Conservation (phyloP, 2,888 invertebrate species). For the Hyppa rectilinea region DNA sequence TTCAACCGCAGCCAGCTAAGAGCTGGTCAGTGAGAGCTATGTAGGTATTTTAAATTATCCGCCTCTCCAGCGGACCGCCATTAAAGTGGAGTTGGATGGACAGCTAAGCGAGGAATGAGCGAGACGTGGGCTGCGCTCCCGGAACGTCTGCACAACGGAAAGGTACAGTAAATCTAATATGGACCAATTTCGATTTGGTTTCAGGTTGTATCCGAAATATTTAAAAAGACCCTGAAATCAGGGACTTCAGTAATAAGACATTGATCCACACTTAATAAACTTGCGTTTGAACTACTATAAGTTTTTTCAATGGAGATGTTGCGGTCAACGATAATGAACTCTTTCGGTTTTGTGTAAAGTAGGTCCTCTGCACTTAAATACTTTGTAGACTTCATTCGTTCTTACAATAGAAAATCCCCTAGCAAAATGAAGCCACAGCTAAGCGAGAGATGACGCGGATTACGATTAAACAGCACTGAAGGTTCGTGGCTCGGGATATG, state of each 20-base stretch:
- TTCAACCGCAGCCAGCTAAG: constrained; percentile 64
- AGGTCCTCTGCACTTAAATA: neutral
- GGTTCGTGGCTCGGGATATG: constrained; percentile 32
- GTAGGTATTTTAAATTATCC: constrained; percentile 72
- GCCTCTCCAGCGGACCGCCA: constrained; percentile 59
- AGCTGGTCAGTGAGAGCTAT: constrained; percentile 53
- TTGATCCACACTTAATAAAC: neutral
- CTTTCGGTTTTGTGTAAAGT: neutral
- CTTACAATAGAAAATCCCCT: constrained; percentile 30
- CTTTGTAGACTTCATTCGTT: neutral
- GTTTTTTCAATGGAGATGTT: neutral
- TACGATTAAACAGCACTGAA: constrained; percentile 48
- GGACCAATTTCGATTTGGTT: neutral
- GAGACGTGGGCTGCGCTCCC: constrained; percentile 30
- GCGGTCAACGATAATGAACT: neutral
- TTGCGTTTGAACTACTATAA: neutral
- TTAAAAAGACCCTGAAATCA: neutral
- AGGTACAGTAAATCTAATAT: constrained; percentile 21
- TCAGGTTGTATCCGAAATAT: neutral
- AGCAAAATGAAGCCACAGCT: constrained; percentile 28
- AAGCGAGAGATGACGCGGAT: constrained; percentile 44
- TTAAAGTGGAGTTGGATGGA: constrained; percentile 65
- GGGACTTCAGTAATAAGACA: too few species aligned
- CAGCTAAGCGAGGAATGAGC: constrained; percentile 57
- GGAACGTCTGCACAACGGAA: neutral